Percentiles rank a stretch among this genome's conserved stretches.
phyloP scores from a whole-genome alignment of 53 echinoderm and acorn worm species.

The Paracentrotus lividus region DNA sequence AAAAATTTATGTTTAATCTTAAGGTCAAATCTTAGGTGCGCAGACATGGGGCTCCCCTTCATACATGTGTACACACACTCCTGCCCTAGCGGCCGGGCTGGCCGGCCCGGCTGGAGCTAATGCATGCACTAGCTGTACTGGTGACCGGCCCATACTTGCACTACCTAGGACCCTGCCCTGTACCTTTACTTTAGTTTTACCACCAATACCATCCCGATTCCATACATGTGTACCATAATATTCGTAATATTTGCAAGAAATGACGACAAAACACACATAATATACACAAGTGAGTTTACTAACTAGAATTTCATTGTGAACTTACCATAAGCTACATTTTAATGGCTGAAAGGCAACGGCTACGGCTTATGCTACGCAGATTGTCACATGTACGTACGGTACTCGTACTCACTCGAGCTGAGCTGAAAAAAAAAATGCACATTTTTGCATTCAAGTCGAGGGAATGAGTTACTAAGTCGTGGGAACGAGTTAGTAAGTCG shows the following conservation, averaged over 20 bases:
- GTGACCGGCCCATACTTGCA: conserved; percentile 12
- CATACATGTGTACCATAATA: conserved; percentile 35
- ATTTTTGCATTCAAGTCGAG: no score
- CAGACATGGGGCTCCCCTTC: no score
- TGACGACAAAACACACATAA: conserved; percentile 21
- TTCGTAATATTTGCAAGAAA: conserved; percentile 32
- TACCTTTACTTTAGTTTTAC: no score
- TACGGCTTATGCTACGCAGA: background rate
- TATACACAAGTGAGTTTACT: conserved; percentile 21
- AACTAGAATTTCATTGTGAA: conserved; percentile 29
- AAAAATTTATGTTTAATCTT: no score
- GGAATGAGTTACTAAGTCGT: no score
- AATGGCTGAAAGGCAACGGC: conserved; percentile 23
- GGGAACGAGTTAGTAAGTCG: no score
- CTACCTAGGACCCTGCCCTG: conserved; percentile 19
- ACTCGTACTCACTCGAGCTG: no score
- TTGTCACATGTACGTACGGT: background rate
- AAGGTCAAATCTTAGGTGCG: no score
- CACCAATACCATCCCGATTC: conserved; percentile 35
- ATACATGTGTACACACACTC: conserved; percentile 8
- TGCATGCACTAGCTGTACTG: conserved; percentile 10
- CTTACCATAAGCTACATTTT: conserved; percentile 44
- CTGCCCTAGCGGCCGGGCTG: conserved; percentile 1
- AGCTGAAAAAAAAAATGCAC: background rate
- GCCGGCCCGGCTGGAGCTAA: conserved; percentile 1